Base-by-base conservation (phyloP, 2,113 vertebrate genomes). In the Triplophysa tibetana region DNA sequence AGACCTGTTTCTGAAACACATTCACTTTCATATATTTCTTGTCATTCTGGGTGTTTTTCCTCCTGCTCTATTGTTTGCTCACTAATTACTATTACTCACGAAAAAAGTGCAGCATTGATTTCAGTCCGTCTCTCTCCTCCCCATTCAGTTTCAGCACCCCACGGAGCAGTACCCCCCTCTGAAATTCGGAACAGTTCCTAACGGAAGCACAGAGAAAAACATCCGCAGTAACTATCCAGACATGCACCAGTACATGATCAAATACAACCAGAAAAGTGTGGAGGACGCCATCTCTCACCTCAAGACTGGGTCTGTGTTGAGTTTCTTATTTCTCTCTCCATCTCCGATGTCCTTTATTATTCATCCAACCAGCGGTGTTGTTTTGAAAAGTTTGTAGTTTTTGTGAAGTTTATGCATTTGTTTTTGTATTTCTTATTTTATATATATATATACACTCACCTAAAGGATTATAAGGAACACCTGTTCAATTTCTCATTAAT, bases 221-320 rank as follows among this genome's bases (percentile, higher is more conserved):
- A 97, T 97, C 83, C 95, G 95, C 81, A 96, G 94, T 91, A 97
- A 97, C 92, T 97, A 97, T 85, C 95, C 95, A 9, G 95, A 93
- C 88, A 97, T 97, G 96, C 95, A 97, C 85, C 94, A 93, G 87
- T 97, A 97, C 90, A 97, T 97, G 96, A 93, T 95, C 82, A 95
- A 95, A 83, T 96, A 97, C 91, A 97, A 97, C 93, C 96, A 97
- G 91, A 95, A 89, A 58, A 93, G 95, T 69, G 96, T 97, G 86
- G 96, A 97, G 86, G 95, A 96, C 17, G 96, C 96, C 33, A 95
- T 97, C 77, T 85, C 90, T 12, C 95, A 97, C 89, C 95, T 97
- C 69, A 97, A 97, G 89, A 91, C 94, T 2, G 95, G 95, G 95
- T 96, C 81, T 85, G 95, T 89, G 33, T 61, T 75, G 29, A 45